Conservation (phyloP, 2,113 vertebrate species). For the Acrocephalus arundinaceus region DNA sequence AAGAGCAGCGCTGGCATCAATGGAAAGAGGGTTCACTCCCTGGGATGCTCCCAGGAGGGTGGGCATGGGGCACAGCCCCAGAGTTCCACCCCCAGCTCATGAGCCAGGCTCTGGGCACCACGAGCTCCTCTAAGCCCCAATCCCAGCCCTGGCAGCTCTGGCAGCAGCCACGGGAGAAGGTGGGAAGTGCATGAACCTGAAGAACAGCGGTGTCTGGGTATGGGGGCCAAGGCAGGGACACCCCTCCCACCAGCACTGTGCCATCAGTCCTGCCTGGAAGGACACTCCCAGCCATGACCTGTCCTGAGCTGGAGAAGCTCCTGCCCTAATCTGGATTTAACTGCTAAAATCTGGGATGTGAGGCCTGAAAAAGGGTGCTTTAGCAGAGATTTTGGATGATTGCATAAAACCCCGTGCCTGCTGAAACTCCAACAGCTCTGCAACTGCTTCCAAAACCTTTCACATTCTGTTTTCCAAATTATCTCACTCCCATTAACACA, state of each 20-base stretch:
- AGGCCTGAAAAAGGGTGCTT: background rate
- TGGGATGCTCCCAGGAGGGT: background rate
- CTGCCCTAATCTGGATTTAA: background rate
- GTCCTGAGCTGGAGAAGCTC: background rate
- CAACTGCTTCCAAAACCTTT: background rate
- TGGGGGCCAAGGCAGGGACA: background rate
- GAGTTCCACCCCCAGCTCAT: fast-evolving
- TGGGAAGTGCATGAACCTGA: background rate
- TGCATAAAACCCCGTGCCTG: background rate
- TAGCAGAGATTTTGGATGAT: background rate
- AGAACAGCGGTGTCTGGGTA: fast-evolving
- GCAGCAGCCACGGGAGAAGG: background rate
- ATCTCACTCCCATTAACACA: background rate
- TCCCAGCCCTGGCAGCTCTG: background rate
- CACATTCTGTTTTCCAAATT: background rate
- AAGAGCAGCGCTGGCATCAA: background rate
- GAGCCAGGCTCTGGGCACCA: fast-evolving
- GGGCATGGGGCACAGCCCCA: background rate
- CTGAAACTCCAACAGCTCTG: background rate
- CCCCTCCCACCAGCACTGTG: background rate
- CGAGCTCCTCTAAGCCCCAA: fast-evolving
- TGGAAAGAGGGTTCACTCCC: fast-evolving
- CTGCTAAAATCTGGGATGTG: background rate
- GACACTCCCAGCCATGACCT: fast-evolving
- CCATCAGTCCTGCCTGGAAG: background rate